Base-by-base conservation (phyloP, 2,888 invertebrate genomes). In the Xanthorhoe designata region DNA sequence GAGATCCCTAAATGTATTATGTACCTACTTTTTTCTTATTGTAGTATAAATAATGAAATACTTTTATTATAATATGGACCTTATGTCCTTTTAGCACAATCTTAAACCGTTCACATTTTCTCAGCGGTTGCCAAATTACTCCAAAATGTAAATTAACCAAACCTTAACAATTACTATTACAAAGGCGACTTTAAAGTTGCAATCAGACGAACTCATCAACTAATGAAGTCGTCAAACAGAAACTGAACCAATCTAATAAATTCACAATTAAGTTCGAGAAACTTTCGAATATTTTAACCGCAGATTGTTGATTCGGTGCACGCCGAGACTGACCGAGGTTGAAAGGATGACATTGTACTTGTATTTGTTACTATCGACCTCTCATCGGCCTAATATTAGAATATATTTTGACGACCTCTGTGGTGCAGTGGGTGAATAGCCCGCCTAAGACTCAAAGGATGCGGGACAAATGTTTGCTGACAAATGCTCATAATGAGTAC, bases 261-360 rank as follows among this genome's bases (percentile, higher is more conserved):
- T 79, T 81, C 74, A 79, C 72, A 73, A 75, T 76, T 73, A 78
- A 79, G 75, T 78, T 77, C 69, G 76, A 77, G 75, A 74, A 78
- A 77, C 75, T 74, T 68, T 47, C 45, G 19, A 61, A 61, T 57
- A 57, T 35, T 65, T 52, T 9, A 52, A 35, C 52, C 56, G 18
- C 54, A n/a, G 35, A 15, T 58, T 58, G 29, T 19, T 19, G 29
- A 63, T 63, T 63, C 63, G n/a, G 35, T 53, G 57, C 63, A 63
- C 63, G 63, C n/a, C 24, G 18, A 35, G 57, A 49, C 18, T 6
- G 38, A 50, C 35, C 38, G 17, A 7, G 45, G 45, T 45, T 24
- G 29, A 47, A 47, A 15, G 15, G 47, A 15, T 42, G 38, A 38
- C 38, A 38, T 10, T 42, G 3, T 13, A n/a, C 13, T 42, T 13